These are phyloP conservation scores for Pionites leucogaster DNA, from an alignment of 2,113 vertebrate species.

Conservation along the genomic window DNA sequence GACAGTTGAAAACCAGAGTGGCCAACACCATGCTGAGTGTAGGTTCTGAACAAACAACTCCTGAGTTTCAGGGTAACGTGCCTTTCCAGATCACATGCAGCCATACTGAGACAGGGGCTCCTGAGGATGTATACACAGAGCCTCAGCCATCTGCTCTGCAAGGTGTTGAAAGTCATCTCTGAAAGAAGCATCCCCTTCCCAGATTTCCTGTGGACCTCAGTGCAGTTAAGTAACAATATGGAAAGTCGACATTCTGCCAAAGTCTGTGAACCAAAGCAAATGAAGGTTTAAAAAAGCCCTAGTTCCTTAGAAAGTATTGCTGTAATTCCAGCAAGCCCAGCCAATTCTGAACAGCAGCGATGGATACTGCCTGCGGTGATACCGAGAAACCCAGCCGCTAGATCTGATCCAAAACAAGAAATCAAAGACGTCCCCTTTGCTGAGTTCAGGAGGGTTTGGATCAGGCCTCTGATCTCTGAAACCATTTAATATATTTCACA, in stretches of 20 bases:
- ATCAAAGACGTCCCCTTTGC: background rate
- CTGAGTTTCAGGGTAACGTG: background rate
- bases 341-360: background rate
- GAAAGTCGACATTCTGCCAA: background rate
- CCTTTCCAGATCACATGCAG: background rate
- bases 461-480: background rate
- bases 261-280: constrained; percentile 1
- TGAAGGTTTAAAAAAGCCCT: background rate
- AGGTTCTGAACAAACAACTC: background rate
- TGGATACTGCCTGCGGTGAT: constrained; percentile 15
- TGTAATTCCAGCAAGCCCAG: constrained; percentile 1
- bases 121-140: background rate
- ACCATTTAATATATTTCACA: background rate
- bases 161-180: background rate
- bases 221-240: background rate
- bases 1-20: background rate
- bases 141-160: background rate
- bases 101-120: background rate
- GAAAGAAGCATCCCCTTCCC: background rate
- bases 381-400: background rate
- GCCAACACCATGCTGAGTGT: background rate
- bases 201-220: background rate
- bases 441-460: background rate
- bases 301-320: constrained; percentile 19
- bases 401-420: background rate